Evolutionary conservation across 2,888 invertebrate species (phyloP).

Genomic region (Podotricha telesiphe): DNA sequence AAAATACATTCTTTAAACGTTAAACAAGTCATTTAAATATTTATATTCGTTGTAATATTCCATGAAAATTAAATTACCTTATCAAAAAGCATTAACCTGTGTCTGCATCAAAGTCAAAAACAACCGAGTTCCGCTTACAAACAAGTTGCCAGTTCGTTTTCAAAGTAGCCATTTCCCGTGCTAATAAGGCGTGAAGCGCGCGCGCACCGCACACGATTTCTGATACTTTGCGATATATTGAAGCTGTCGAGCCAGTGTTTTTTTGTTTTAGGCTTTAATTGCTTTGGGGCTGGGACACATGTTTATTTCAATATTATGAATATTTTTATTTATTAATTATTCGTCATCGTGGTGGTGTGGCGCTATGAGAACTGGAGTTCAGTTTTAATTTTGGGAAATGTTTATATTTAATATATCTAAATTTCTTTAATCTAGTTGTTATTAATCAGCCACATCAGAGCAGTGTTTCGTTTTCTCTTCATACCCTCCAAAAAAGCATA

Average conservation of each 20-base stretch:
- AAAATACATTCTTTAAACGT: neutral
- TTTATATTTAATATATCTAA: neutral
- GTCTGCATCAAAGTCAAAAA: slow-evolving; percentile 30
- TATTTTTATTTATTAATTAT: neutral
- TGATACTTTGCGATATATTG: slow-evolving; percentile 58
- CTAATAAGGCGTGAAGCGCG: slow-evolving; percentile 76
- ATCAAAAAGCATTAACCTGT: slow-evolving; percentile 11
- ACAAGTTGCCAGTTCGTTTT: slow-evolving; percentile 37
- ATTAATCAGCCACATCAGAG: too few species aligned
- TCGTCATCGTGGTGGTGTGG: neutral
- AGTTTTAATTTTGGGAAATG: neutral
- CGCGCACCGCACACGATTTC: slow-evolving; percentile 64
- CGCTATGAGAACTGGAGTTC: neutral
- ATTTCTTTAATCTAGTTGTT: neutral
- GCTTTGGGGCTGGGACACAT: slow-evolving; percentile 1
- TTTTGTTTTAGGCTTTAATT: slow-evolving; percentile 47
- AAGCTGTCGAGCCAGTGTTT: slow-evolving; percentile 52
- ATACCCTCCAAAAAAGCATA: too few species aligned
- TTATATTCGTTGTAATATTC: neutral
- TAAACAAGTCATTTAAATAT: slow-evolving; percentile 9
- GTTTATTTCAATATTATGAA: neutral
- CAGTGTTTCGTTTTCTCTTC: too few species aligned
- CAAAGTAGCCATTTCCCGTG: slow-evolving; percentile 64
- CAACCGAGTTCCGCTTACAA: slow-evolving; percentile 29
- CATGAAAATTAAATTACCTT: slow-evolving; percentile 16